phyloP scores from a whole-genome alignment of 2,888 invertebrate genomes.

The Drosophila fulvimacula region DNA sequence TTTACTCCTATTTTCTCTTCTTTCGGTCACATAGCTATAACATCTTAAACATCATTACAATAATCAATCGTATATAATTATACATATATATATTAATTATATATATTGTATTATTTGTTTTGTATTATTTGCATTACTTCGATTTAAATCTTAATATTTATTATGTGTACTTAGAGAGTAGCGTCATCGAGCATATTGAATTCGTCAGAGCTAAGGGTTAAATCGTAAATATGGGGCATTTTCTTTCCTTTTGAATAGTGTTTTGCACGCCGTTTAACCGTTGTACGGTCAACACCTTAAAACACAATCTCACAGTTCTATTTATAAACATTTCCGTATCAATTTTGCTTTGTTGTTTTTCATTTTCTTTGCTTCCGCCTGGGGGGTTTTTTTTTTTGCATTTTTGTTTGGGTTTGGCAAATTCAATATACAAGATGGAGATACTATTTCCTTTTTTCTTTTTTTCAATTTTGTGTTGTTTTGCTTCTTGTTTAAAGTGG shows the following conservation, averaged over 20 bases:
- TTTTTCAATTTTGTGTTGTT: conserved; percentile 13
- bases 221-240: conserved; percentile 50
- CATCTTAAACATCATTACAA: conserved; percentile 78
- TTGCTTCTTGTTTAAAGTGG: conserved; percentile 54
- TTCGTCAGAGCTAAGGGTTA: conserved; percentile 73
- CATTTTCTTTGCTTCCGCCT: conserved; percentile 24
- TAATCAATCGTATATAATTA: conserved; percentile 67
- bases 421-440: conserved; percentile 82
- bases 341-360: conserved; percentile 43
- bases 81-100: conserved; percentile 39
- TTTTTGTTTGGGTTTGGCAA: conserved; percentile 60
- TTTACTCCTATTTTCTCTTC: conserved; percentile 47
- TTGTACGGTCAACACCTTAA: conserved; percentile 60
- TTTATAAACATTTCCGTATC: conserved; percentile 53
- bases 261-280: conserved; percentile 54
- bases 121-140: conserved; percentile 59
- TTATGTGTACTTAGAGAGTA: conserved; percentile 77
- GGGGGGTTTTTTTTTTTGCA: conserved; percentile 7
- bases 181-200: conserved; percentile 83
- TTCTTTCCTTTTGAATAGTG: conserved; percentile 33
- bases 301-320: conserved; percentile 68
- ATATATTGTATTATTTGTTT: conserved; percentile 28
- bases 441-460: conserved; percentile 57
- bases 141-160: conserved; percentile 68
- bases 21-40: conserved; percentile 77